phyloP scores from a whole-genome alignment of 1,140 invertebrate genomes.

The Bombus cullumanus region DNA sequence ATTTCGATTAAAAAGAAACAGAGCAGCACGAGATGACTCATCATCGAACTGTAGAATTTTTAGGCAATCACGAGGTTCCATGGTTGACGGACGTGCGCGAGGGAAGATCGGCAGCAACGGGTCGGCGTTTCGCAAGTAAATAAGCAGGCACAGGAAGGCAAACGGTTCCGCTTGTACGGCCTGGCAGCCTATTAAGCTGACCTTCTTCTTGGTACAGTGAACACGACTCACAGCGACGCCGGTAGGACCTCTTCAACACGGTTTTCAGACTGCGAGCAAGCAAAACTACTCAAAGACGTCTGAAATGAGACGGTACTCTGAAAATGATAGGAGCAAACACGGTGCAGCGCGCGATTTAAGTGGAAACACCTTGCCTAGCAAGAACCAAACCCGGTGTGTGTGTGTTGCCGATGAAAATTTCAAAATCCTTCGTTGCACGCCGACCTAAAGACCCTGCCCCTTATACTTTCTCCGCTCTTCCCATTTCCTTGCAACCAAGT shows the following conservation, averaged over 20 bases:
- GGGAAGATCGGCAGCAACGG: not conserved
- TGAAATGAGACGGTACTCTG: slow-evolving; percentile 48
- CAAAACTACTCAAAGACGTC: slow-evolving; percentile 54
- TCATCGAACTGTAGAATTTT: too few species aligned
- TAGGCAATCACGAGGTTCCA: too few species aligned
- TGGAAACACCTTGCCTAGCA: slow-evolving; percentile 11
- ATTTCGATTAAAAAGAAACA: too few species aligned
- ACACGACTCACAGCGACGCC: slow-evolving; percentile 5
- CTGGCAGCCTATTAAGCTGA: slow-evolving; percentile 55
- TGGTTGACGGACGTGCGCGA: not conserved
- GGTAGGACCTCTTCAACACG: slow-evolving; percentile 48
- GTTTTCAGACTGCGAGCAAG: slow-evolving; percentile 47
- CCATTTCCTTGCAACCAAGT: too few species aligned
- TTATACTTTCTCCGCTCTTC: too few species aligned
- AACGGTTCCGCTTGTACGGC: slow-evolving; percentile 10
- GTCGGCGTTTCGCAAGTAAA: slow-evolving; percentile 22
- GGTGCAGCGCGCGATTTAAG: slow-evolving; percentile 30
- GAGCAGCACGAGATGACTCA: too few species aligned
- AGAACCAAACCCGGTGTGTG: not conserved
- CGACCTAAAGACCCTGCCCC: not conserved
- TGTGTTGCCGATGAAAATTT: slow-evolving; percentile 36
- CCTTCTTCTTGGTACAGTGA: slow-evolving; percentile 24
- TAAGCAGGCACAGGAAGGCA: slow-evolving; percentile 9
- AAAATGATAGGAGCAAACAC: slow-evolving; percentile 41
- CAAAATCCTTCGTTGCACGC: not conserved